Base-by-base conservation (phyloP, 1,140 invertebrate genomes). In the Cherax destructor region DNA sequence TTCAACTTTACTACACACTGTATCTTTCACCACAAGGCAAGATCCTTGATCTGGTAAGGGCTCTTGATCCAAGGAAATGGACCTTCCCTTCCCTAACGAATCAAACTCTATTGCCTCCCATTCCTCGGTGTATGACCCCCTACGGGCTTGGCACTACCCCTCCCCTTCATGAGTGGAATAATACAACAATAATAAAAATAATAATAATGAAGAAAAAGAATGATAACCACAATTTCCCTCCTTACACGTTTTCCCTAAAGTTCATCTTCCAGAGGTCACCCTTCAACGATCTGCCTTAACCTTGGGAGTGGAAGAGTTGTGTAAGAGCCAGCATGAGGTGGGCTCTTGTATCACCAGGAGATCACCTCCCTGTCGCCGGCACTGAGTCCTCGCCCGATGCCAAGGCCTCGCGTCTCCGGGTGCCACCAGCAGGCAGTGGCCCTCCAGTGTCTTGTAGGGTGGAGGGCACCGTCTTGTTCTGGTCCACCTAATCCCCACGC, bases 271-370 rank as follows among this genome's bases (percentile, higher is more conserved):
- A n/a, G 18, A 6, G 69, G 21, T 72, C 69, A 72, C 69, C 69
- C 69, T 72, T 72, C 4, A 72, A 72, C 69, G 24, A 21, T 30
- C 24, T 72, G 69, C 21, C 69, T 72, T 72, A 72, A 72, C 69
- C 69, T 91, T 91, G 72, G n/a, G 61, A 41, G 49, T 85, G 88
- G 65, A 91, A 76, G 81, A 78, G 72, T 56, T 79, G 81, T n/a
- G 85, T 85, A 16, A 91, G 72, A 1, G 88, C 88, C 83, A 91
- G 74, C 88, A 91, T 65, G 52, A 91, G 76, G 41, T 83, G 52
- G 10, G 76, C 88, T 91, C 77, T 18, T 91, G 69, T 3, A 91
- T 21, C 56, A 79, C 76, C 24, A 91, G 81, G 47, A 91, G 88
- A 41, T 91, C 88, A 24, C 88, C 88, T 49, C 59, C 30, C 30